Evolutionary conservation across 2,888 invertebrate genomes (phyloP).

Genomic region (Thecophora atra): DNA sequence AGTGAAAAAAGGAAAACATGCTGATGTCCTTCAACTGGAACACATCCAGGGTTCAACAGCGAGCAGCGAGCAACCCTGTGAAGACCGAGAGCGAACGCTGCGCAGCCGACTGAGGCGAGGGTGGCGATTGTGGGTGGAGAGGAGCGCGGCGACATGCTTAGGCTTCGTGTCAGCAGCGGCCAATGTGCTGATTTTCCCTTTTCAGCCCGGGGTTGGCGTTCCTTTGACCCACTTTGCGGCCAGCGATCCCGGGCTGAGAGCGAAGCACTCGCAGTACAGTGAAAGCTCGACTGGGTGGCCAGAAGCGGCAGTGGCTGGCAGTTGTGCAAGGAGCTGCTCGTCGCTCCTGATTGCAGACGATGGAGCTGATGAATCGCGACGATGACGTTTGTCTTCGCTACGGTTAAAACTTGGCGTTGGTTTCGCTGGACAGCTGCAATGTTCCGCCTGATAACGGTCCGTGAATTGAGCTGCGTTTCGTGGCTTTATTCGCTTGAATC

Average conservation of each 20-base stretch:
- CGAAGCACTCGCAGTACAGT: conserved; percentile 38
- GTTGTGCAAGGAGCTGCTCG: conserved; percentile 8
- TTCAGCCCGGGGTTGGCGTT: conserved; percentile 62
- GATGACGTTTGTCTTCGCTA: background rate
- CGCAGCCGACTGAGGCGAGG: background rate
- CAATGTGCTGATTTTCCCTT: conserved; percentile 51
- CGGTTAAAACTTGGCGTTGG: background rate
- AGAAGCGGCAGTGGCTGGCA: conserved; percentile 39
- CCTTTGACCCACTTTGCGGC: conserved; percentile 64
- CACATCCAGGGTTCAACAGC: conserved; percentile 46
- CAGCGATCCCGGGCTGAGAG: conserved; percentile 46
- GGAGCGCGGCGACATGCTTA: background rate
- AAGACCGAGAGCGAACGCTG: background rate
- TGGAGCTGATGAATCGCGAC: too few relatives aligned
- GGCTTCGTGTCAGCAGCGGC: conserved; percentile 43
- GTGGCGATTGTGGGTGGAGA: background rate
- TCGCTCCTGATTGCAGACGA: background rate
- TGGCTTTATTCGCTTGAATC: background rate
- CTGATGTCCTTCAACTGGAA: conserved; percentile 46
- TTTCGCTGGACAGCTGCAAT: background rate
- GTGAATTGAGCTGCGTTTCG: too few relatives aligned
- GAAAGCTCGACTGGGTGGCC: conserved; percentile 17
- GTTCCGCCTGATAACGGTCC: too few relatives aligned
- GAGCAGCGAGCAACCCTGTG: conserved; percentile 3
- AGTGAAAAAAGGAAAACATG: conserved; percentile 36